Evolutionary conservation across 2,888 invertebrate species (phyloP), one percentile per base, ranked within the genome.

Genomic region (Atrina japonica): DNA sequence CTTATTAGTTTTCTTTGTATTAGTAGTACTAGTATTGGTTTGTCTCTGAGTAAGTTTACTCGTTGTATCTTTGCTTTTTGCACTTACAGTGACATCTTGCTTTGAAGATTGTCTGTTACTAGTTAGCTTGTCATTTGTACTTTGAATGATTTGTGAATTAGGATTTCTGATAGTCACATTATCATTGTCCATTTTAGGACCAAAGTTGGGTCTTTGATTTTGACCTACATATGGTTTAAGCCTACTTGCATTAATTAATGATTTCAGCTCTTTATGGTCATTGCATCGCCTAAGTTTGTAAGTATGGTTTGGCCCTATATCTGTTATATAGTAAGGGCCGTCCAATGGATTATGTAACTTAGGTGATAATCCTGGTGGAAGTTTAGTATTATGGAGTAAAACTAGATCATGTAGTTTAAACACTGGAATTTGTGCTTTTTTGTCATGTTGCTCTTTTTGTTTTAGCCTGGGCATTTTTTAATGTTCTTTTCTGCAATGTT

Each of bases 321-420:
- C 65, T 9, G 35, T 16, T 1, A 70, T 74, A 25, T 74, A 67
- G 23, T 47, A 74, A 18, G 70, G 70, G 3, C 73, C 73, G 29
- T 59, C 53, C 21, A 30, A 59, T 18, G 55, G 59, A 3, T 49
- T 35, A 18, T 60, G 60, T 14, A 70, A 53, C 40, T 74, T 74
- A 11, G 70, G 61, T 14, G 74, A 66, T 11, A 66, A 40, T 3
- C 74, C 70, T 21, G n/a, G 25, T 41, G 66, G 61, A 14, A 63
- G 47, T 29, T 66, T 66, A 0, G 47, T 16, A 11, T n/a, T 27
- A 11, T 60, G 30, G 1, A 70, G 21, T 27, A 74, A 40, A 9
- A 74, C 74, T 27, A 50, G n/a, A 52, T 71, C 71, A 25, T 41
- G 30, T 7, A 71, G 21, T 2, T n/a, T 25, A 49, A 67, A 71